Evolutionary conservation across 2,797 vertebrate genomes (phyloP), one percentile per base, ranked within the genome.

Genomic region (Microchirus variegatus): DNA sequence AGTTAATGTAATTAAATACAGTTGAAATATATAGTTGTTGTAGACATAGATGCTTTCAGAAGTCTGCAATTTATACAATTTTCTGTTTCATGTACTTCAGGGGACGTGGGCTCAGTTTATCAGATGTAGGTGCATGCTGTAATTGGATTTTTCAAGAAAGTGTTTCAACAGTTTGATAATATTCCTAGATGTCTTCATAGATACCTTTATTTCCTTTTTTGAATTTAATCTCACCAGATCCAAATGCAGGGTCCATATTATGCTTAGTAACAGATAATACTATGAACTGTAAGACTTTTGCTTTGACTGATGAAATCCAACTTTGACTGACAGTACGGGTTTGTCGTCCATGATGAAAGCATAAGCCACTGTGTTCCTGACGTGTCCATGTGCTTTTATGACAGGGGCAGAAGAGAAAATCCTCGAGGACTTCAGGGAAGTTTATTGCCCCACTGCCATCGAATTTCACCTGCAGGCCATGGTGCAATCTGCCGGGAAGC

Each of bases 391-490:
- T 78, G 41, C 41, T 75, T 73, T 31, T 10, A 26, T 70, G 0
- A 10, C 68, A 99, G 98, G 98, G 83, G 98, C 98, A 63, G 98
- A 99, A 89, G 98, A 99, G 80, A 99, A 99, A 88, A 99, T 99
- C 84, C 90, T 99, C 56, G 97, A 97, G 82, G 98, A 99, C 83
- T 99, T 99, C 85, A 94, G 94, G 75, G 97, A 99, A 84, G 95
- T 97, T 0, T 94, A 96, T 37, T 96, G 83, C 87, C 95, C 95
- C 62, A 83, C 89, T 78, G 94, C 96, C 78, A 75, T 90, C 49
- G 96, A 98, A 90, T 99, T 99, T 87, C 96, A 99, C 84, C 92
- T 99, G 70, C 98, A 99, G 93, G 98, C 97, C 68, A 99, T 99
- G 98, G 96, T 99, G 75, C 98, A 99, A 75, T 99, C 97, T 68